A percentile compares a stretch with the other conserved stretches of the same genome.
phyloP scores from a whole-genome alignment of 2,888 invertebrate genomes.

The Nysson spinosus region DNA sequence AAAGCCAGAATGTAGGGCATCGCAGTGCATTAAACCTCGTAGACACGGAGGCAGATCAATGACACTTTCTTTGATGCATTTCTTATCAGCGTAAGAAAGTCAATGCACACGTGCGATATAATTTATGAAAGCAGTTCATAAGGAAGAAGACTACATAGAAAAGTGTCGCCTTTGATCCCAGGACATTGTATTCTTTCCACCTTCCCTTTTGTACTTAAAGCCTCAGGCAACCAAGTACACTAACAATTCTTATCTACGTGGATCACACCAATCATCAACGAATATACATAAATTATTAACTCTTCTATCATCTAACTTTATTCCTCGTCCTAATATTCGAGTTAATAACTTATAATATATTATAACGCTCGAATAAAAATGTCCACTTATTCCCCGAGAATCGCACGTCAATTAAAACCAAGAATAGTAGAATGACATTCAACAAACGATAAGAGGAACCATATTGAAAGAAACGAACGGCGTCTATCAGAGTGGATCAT shows the following conservation, averaged over 20 bases:
- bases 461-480: neutral
- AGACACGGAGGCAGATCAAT: too few relatives aligned
- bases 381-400: too few relatives aligned
- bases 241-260: neutral
- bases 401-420: too few relatives aligned
- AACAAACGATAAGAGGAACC: neutral
- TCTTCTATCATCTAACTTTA: too few relatives aligned
- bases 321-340: too few relatives aligned
- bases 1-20: too few relatives aligned
- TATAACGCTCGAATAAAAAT: too few relatives aligned
- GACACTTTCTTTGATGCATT: neutral
- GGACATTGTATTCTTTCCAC: constrained; percentile 1
- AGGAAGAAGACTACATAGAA: neutral
- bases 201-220: constrained; percentile 13
- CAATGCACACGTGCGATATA: neutral
- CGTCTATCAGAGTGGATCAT: neutral
- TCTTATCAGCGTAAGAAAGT: neutral
- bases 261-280: too few relatives aligned
- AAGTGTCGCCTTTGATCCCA: constrained; percentile 27
- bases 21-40: too few relatives aligned
- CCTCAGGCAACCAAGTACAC: constrained; percentile 22
- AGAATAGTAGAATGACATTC: too few relatives aligned
- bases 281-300: too few relatives aligned
- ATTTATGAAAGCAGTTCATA: constrained; percentile 9
- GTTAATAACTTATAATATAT: too few relatives aligned